These are phyloP conservation scores for Mechanitis mazaeus DNA, from an alignment of 2,888 invertebrate species.

Conservation along the genomic window DNA sequence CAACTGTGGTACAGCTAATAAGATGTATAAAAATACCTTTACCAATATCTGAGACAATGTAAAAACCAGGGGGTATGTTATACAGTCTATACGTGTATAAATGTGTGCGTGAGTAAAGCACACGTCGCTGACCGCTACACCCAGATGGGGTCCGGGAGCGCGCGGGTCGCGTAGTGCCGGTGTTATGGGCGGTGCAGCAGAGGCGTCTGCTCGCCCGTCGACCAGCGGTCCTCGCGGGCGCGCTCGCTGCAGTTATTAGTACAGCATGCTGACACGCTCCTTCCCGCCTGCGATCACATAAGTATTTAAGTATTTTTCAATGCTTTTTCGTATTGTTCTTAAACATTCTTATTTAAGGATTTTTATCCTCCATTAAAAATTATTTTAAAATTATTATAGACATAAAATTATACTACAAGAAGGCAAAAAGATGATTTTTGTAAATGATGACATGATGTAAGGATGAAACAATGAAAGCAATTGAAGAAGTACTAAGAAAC, in stretches of 20 bases:
- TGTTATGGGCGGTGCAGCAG: constrained; percentile 65
- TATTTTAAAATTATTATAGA: too few species aligned
- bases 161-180: constrained; percentile 41
- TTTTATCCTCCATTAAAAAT: too few species aligned
- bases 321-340: too few species aligned
- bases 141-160: constrained; percentile 47
- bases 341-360: too few species aligned
- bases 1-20: too few species aligned
- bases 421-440: too few species aligned
- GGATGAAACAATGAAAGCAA: too few species aligned
- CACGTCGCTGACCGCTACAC: constrained; percentile 39
- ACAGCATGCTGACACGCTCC: constrained; percentile 56
- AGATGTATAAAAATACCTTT: too few species aligned
- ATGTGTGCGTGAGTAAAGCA: constrained; percentile 9
- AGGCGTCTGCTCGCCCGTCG: constrained; percentile 57
- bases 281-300: constrained; percentile 42
- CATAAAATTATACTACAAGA: too few species aligned
- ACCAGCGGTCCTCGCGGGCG: constrained; percentile 40
- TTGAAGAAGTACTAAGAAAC: too few species aligned
- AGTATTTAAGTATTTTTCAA: not conserved
- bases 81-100: not conserved
- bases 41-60: not conserved
- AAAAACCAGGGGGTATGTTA: not conserved
- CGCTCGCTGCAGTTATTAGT: constrained; percentile 62
- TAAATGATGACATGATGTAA: too few species aligned